Evolutionary conservation across 1,140 invertebrate genomes (phyloP), one percentile per base, ranked within the genome.

Genomic region (Vanessa atalanta): DNA sequence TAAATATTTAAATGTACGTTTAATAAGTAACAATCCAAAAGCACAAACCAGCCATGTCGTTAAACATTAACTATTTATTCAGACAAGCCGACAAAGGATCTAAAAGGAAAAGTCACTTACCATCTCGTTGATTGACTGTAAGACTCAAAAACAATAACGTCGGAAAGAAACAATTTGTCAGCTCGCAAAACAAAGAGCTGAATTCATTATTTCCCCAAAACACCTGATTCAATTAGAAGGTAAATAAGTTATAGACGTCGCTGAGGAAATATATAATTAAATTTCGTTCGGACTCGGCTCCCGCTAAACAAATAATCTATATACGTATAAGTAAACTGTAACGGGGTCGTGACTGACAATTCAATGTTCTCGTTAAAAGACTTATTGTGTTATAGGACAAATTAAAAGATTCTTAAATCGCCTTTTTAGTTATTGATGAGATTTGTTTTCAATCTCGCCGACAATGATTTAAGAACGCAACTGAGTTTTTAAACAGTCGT

Each of bases 191-290:
- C 79, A 80, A 79, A 76, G 65, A 69, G 47, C 47, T 48, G 69
- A 76, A 78, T 78, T 76, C 76, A 78, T 78, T 78, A 76, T 51
- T 79, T 72, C 50, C 73, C 75, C 72, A 74, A 77, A 80, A 78
- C 79, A 80, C 79, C 79, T 80, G 79, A 80, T 80, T 80, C 79
- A 80, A 80, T 80, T 78, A 80, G 63, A 75, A 64, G 64, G 71
- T 73, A 77, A 77, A 77, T 73, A 73, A 77, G 76, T 73, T 71
- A 60, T 65, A 69, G 72, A 48, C 57, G 70, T 55, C 68, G 73
- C 51, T 66, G 23, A 73, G 72, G 75, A 75, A 77, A 72, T 65
- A 73, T 67, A 68, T 76, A 78, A 80, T 80, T 80, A 80, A 80
- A 80, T 80, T 78, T 78, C 73, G 72, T 79, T 77, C 67, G 69